Evolutionary conservation across 2,797 vertebrate species (phyloP).

Genomic region (Poecilia wingei): DNA sequence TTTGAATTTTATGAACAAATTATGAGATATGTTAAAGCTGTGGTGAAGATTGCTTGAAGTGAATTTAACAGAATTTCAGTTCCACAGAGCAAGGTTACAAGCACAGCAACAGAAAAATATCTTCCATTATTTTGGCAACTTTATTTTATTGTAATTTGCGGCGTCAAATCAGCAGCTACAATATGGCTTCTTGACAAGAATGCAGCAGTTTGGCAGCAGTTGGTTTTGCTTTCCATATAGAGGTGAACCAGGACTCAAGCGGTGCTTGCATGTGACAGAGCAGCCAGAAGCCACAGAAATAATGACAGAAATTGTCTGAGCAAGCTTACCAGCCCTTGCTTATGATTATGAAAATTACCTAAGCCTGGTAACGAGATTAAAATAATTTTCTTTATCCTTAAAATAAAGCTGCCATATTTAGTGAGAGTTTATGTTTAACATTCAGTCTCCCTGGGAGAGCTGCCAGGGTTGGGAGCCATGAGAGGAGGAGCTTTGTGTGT

Average conservation of each 20-base stretch:
- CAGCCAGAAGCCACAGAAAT: slow-evolving; percentile 17
- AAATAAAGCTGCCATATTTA: slow-evolving; percentile 29
- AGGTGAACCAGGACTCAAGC: slow-evolving; percentile 39
- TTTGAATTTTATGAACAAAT: slow-evolving; percentile 19
- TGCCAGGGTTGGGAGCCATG: slow-evolving; percentile 27
- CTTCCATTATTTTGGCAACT: slow-evolving; percentile 59
- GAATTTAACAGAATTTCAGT: slow-evolving; percentile 21
- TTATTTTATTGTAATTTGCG: slow-evolving; percentile 22
- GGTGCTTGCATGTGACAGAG: slow-evolving; percentile 41
- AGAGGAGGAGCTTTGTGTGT: slow-evolving; percentile 38
- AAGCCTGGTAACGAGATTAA: slow-evolving; percentile 22
- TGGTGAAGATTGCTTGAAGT: slow-evolving; percentile 13
- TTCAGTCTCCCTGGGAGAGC: slow-evolving; percentile 28
- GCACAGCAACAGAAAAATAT: slow-evolving; percentile 30
- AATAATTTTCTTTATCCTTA: slow-evolving; percentile 28
- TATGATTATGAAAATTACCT: slow-evolving; percentile 29
- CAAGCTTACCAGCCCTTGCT: slow-evolving; percentile 4
- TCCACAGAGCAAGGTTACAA: slow-evolving; percentile 47
- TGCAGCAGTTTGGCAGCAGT: slow-evolving; percentile 48
- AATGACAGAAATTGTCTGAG: background rate
- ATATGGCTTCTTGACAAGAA: slow-evolving; percentile 71
- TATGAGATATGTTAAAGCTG: background rate
- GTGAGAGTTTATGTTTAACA: slow-evolving; percentile 42
- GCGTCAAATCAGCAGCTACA: slow-evolving; percentile 61
- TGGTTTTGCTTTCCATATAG: slow-evolving; percentile 67